Base-by-base conservation (phyloP, 1,140 invertebrate genomes). In the Diorhabda elongata region DNA sequence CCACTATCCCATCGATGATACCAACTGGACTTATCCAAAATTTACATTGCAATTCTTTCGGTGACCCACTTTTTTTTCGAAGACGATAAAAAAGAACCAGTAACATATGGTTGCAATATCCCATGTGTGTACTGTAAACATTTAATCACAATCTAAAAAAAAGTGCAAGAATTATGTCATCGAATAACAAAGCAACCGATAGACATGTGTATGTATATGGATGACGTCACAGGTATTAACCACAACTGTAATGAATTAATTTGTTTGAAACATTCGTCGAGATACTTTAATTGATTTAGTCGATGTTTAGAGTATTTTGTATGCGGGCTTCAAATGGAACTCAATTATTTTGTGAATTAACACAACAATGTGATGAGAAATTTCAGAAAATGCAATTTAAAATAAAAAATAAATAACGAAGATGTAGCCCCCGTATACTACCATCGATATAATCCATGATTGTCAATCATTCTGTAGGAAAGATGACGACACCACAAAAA, bases 141-240 rank as follows among this genome's bases (percentile, higher is more conserved):
- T 52, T 52, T 52, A 52, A 52, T 52, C 47, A 52, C n/a, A 52
- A 8, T 52, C 47, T 52, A 52, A 52, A 52, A 26, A 26, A 52
- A 52, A 52, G 47, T 52, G 47, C 47, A 52, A n/a, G 47, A 52
- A n/a, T 52, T 52, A 52, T 52, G 47, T 52, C 47, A 52, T 52
- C 47, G 6, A 8, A n/a, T 8, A 52, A 52, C 47, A 52, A 52
- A 52, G 47, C 47, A 52, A 26, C 47, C 47, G 47, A 52, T n/a
- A 8, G 47, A 52, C 47, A 52, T 52, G 47, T 52, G 47, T 52
- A 2, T 52, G 47, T 52, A 2, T 3, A 4, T 3, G 3, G 47
- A 52, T 52, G 47, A 52, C 47, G 47, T 52, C 47, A 52, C 47
- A 52, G 47, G 47, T 52, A 52, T 52, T 52, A 52, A 52, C 47